Percentiles rank a stretch among this genome's conserved stretches.
Evolutionary conservation across 2,888 invertebrate genomes (phyloP).

Genomic region (Ernsta delagoae): DNA sequence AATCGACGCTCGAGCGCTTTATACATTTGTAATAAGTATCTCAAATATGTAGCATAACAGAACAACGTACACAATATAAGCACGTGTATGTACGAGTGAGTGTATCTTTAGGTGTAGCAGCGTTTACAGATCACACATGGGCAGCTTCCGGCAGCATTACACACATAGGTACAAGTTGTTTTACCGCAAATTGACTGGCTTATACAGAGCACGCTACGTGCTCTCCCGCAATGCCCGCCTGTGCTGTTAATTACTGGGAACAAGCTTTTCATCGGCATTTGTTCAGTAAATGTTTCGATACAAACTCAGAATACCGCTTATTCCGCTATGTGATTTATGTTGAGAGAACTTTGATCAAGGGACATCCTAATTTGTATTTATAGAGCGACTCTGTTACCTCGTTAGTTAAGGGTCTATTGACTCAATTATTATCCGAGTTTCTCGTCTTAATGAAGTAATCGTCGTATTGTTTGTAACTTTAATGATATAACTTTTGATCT

Average conservation of each 20-base stretch:
- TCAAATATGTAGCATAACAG: background rate
- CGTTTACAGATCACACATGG: background rate
- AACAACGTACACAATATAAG: background rate
- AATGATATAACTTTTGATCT: conserved; percentile 19
- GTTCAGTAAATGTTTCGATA: conserved; percentile 17
- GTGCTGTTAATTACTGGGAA: conserved; percentile 35
- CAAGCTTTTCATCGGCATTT: conserved; percentile 28
- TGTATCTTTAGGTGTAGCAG: conserved; percentile 1
- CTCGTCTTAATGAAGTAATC: conserved; percentile 15
- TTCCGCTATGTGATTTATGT: conserved; percentile 15
- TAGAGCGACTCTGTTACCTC: conserved; percentile 12
- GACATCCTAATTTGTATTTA: conserved; percentile 18
- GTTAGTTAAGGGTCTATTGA: conserved; percentile 17
- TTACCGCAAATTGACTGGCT: conserved; percentile 41
- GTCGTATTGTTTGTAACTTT: conserved; percentile 17
- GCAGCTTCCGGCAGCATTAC: conserved; percentile 8
- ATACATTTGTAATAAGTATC: too few species aligned
- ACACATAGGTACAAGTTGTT: conserved; percentile 21
- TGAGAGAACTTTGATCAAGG: conserved; percentile 11
- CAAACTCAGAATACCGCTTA: conserved; percentile 8
- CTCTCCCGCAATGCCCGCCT: conserved; percentile 20
- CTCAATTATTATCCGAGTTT: conserved; percentile 17
- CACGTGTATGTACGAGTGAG: background rate
- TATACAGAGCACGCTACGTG: conserved; percentile 28
- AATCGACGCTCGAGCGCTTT: too few species aligned